phyloP scores from a whole-genome alignment of 2,797 vertebrate species.

The Gambusia yucatana region DNA sequence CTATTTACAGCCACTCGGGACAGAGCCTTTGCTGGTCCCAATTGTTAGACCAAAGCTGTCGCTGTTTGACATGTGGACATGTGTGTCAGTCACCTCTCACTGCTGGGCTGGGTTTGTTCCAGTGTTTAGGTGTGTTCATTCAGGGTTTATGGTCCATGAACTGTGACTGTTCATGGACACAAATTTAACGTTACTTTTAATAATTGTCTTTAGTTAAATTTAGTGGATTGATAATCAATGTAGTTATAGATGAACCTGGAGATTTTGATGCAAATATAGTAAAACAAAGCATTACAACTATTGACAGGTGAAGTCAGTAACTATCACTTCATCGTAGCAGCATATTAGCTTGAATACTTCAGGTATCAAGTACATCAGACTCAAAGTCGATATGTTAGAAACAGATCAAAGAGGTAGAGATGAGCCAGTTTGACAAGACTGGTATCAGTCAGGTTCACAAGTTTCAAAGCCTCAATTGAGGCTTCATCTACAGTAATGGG shows the following conservation, averaged over 20 bases:
- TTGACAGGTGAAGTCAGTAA: neutral
- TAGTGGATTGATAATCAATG: neutral
- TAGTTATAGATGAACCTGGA: neutral
- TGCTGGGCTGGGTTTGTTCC: constrained; percentile 3
- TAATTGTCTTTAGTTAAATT: neutral
- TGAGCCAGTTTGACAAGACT: neutral
- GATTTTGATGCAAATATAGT: neutral
- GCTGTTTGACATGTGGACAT: constrained; percentile 18
- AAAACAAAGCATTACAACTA: neutral
- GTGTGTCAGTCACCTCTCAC: constrained; percentile 18
- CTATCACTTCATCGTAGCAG: neutral
- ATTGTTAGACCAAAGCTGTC: constrained; percentile 25
- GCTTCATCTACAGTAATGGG: neutral
- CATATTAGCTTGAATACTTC: neutral
- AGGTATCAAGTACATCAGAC: neutral
- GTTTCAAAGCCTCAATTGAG: neutral
- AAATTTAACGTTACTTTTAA: neutral
- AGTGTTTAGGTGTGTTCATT: constrained; percentile 29
- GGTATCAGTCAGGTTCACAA: neutral
- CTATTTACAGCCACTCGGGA: constrained; percentile 63
- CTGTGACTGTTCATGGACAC: neutral
- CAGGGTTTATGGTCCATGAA: neutral
- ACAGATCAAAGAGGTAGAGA: neutral
- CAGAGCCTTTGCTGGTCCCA: constrained; percentile 59
- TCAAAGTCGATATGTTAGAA: neutral